Percentiles rank a stretch among this genome's conserved stretches.
Conservation (phyloP, 2,113 vertebrate genomes). For the Tenebrosternarchus preto region DNA sequence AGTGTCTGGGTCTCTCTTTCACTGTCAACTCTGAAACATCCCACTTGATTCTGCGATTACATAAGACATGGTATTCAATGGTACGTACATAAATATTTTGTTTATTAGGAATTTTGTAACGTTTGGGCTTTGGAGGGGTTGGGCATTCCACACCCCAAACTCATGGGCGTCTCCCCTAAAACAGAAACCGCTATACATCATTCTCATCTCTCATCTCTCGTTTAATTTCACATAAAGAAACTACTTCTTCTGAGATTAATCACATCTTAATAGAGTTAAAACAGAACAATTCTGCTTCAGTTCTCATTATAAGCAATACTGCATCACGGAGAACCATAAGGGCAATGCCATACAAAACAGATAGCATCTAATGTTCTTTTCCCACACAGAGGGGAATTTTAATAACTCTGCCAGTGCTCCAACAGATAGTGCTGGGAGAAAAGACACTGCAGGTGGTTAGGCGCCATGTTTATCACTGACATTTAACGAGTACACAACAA, state of each 20-base stretch:
- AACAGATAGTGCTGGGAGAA: slow-evolving; percentile 38
- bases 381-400: slow-evolving; percentile 45
- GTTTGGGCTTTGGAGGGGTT: too few relatives aligned
- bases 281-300: not conserved
- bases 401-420: slow-evolving; percentile 39
- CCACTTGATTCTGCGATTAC: too few relatives aligned
- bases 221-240: slow-evolving; percentile 27
- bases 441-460: slow-evolving; percentile 49
- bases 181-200: slow-evolving; percentile 5
- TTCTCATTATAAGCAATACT: slow-evolving; percentile 23
- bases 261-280: slow-evolving; percentile 9
- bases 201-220: not conserved
- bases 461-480: slow-evolving; percentile 49
- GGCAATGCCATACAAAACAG: slow-evolving; percentile 30
- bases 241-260: slow-evolving; percentile 29
- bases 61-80: too few relatives aligned
- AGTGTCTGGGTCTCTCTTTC: not conserved
- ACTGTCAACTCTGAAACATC: not conserved
- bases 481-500: slow-evolving; percentile 48
- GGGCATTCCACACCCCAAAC: not conserved
- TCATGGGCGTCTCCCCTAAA: slow-evolving; percentile 1
- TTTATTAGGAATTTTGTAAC: too few relatives aligned
- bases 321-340: slow-evolving; percentile 25
- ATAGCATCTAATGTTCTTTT: slow-evolving; percentile 36
- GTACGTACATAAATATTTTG: too few relatives aligned